Base-by-base conservation (phyloP, 2,888 invertebrate genomes). In the Mantis religiosa region DNA sequence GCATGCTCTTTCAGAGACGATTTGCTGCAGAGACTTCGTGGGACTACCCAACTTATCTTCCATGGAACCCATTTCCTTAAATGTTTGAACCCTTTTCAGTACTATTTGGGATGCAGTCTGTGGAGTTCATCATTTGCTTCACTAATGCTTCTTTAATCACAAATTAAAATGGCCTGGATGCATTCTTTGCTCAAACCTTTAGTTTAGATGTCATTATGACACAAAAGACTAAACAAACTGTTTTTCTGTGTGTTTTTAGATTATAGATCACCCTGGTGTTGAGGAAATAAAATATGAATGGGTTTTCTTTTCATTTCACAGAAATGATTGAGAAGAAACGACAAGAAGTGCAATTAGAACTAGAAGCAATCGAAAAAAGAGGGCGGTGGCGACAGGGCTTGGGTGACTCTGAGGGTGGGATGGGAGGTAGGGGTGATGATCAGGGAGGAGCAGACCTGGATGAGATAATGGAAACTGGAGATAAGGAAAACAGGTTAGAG, bases 241-340 rank as follows among this genome's bases (percentile, higher is more conserved):
- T 30, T 30, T 20, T 71, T 2, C 54, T 2, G 14, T 54, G 15
- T 15, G 20, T 71, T 71, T 71, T 6, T 14, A 71, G 54, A 71
- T 3, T 71, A 71, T 20, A 6, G 54, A 20, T 6, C 25, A 20
- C 20, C 25, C 54, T 71, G 20, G 14, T 71, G 12, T 41, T 41
- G 0, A 34, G 34, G 6, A 41, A 41, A 41, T 41, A 41, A 41
- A 41, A 6, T 12, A 41, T 12, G 1, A 25, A 71, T 20, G 20
- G 0, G 54, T 71, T 71, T 71, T 71, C 20, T 8, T 20, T 71
- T 15, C 20, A 71, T 71, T 71, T 71, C 54, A 71, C 81, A 96
- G 96, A 95, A 92, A 94, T 94, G 92, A 95, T 97, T 92, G 94
- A 94, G 87, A 95, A 94, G 91, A 96, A 95, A 91, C 94, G 95